Conservation (phyloP, 2,888 invertebrate species). For the Apamea crenata region DNA sequence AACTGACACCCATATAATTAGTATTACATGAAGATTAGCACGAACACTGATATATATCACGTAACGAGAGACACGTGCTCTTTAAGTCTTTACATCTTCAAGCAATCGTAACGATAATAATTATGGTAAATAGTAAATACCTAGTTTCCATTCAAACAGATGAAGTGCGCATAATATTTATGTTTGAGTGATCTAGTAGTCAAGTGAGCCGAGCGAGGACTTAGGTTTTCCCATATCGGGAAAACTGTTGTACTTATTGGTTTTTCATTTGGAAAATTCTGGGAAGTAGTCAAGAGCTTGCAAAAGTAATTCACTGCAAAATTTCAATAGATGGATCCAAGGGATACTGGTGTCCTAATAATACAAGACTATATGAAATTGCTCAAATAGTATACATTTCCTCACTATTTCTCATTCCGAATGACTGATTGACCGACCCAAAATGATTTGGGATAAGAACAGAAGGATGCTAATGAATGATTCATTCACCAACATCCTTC, state of each 20-base stretch:
- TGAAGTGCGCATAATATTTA: constrained; percentile 1
- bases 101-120: constrained; percentile 5
- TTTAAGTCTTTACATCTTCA: background rate
- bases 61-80: constrained; percentile 14
- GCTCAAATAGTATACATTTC: background rate
- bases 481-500: background rate
- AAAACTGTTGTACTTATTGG: background rate
- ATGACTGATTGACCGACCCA: too few species aligned
- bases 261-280: background rate
- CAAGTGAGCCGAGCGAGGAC: background rate
- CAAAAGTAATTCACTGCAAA: background rate
- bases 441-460: too few species aligned
- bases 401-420: background rate
- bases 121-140: constrained; percentile 12
- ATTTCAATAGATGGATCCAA: background rate
- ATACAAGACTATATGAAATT: background rate
- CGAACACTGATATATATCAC: background rate
- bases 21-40: constrained; percentile 28
- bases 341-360: background rate
- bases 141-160: background rate
- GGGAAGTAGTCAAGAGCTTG: background rate
- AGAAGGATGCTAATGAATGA: too few species aligned
- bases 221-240: background rate
- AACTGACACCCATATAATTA: constrained; percentile 38
- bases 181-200: background rate